A percentile compares a stretch with the other conserved stretches of the same genome.
Conservation (phyloP, 2,113 vertebrate species). For the Gymnogyps californianus region DNA sequence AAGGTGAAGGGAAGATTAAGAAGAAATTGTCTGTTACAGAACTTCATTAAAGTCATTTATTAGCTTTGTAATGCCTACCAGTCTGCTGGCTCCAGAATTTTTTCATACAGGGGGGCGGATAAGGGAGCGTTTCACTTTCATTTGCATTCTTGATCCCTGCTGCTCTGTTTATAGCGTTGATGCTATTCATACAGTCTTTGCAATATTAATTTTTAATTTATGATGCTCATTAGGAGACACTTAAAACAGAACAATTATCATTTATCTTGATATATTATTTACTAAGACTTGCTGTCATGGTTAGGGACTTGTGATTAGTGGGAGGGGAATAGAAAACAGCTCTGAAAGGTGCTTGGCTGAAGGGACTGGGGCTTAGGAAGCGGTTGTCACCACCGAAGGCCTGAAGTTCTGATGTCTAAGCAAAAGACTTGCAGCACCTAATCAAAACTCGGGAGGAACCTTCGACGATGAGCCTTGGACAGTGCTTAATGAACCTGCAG, state of each 20-base stretch:
- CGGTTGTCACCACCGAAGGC: slow-evolving; percentile 57
- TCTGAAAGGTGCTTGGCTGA: slow-evolving; percentile 54
- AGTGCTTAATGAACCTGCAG: slow-evolving; percentile 82
- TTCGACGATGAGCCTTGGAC: slow-evolving; percentile 68
- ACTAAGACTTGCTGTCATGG: slow-evolving; percentile 91
- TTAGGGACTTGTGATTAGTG: slow-evolving; percentile 83
- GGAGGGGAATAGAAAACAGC: slow-evolving; percentile 68
- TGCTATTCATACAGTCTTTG: slow-evolving; percentile 88
- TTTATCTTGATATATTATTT: slow-evolving; percentile 99
- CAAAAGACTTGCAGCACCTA: slow-evolving; percentile 68
- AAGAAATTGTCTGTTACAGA: slow-evolving; percentile 50
- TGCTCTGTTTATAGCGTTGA: slow-evolving; percentile 83
- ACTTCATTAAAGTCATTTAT: slow-evolving; percentile 64
- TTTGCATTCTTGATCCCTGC: slow-evolving; percentile 79
- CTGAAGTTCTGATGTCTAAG: slow-evolving; percentile 72
- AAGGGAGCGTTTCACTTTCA: slow-evolving; percentile 73
- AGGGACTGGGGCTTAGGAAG: slow-evolving; percentile 47
- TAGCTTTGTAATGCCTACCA: slow-evolving; percentile 51
- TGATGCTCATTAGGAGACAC: slow-evolving; percentile 93
- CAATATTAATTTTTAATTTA: slow-evolving; percentile 96
- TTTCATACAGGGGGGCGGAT: slow-evolving; percentile 34
- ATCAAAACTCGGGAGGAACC: slow-evolving; percentile 75
- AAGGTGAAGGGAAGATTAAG: slow-evolving; percentile 39
- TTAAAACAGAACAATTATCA: slow-evolving; percentile 96
- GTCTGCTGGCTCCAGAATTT: slow-evolving; percentile 58